Base-by-base conservation (phyloP, 1,140 invertebrate species). In the Schlechtendalia chinensis region DNA sequence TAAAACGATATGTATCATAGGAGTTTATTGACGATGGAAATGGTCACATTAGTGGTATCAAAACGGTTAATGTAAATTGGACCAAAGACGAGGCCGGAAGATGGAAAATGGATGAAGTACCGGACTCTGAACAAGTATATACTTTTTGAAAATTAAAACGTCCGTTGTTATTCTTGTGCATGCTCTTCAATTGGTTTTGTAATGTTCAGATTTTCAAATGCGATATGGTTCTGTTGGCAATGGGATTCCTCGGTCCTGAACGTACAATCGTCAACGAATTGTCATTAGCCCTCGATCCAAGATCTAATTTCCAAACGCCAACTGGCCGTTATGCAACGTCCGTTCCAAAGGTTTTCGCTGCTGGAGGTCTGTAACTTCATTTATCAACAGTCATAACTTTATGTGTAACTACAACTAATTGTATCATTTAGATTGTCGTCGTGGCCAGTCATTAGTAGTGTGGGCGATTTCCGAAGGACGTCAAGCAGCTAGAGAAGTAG, bases 201-300 rank as follows among this genome's bases (percentile, higher is more conserved):
- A 67, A 56, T 24, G 1, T 83, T 1, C 83, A 90, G 87, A 83
- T 93, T 6, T 96, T 91, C 85, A 91, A 95, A 84, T 96, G 94
- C 83, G 95, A 99, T 85, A 86, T 99, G 81, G 95, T 98, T 56
- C 87, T 99, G 80, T 88, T 99, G 39, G 97, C 98, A 19, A 98
- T 99, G 97, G 98, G 98, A 84, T 99, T 99, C 88, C 87, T 99
- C 47, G 97, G 98, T 6, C 98, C 97, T 6, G 98, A 99, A 87
- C 91, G 93, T 84, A 91, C 93, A 81, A 91, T 99, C 81, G 91
- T 94, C 27, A 89, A 90, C 83, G 93, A 99, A 85, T 87, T 99
- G 19, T 91, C 92, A 80, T 86, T 97, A 24, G 90, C 93, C 72
- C 87, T 95, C 83, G 97, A 99, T 87, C 91, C 92, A 1, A 90